These are phyloP conservation scores for Polydrusus cervinus DNA, from an alignment of 2,888 invertebrate species.

Conservation along the genomic window DNA sequence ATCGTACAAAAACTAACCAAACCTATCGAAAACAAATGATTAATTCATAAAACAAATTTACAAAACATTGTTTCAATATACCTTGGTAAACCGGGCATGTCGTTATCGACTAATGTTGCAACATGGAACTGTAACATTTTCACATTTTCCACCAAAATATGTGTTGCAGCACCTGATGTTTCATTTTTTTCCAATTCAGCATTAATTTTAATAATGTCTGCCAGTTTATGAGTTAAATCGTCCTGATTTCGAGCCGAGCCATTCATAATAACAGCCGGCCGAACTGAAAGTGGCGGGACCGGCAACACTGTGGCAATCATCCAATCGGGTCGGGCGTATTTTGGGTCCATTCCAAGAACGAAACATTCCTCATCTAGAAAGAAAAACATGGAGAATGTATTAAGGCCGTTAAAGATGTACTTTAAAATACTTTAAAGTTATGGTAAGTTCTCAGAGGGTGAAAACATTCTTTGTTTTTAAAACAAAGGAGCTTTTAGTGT, in stretches of 20 bases:
- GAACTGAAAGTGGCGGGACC: slow-evolving; percentile 95
- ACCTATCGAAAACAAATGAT: slow-evolving; percentile 9
- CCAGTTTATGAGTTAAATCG: slow-evolving; percentile 98
- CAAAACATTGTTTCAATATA: slow-evolving; percentile 61
- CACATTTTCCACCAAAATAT: slow-evolving; percentile 96
- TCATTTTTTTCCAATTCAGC: slow-evolving; percentile 97
- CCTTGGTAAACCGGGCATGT: slow-evolving; percentile 97
- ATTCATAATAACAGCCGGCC: slow-evolving; percentile 99
- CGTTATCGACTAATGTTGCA: slow-evolving; percentile 98
- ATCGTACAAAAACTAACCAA: too few relatives aligned
- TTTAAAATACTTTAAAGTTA: slow-evolving; percentile 32
- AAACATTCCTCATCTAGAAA: slow-evolving; percentile 93
- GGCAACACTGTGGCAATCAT: slow-evolving; percentile 98
- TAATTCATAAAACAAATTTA: too few relatives aligned
- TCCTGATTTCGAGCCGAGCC: slow-evolving; percentile 99
- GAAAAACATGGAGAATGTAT: slow-evolving; percentile 41
- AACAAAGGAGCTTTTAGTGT: not conserved
- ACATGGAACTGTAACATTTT: slow-evolving; percentile 99
- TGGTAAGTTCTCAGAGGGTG: slow-evolving; percentile 15
- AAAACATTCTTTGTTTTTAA: slow-evolving; percentile 28
- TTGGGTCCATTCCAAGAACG: slow-evolving; percentile 95
- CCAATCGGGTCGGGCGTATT: slow-evolving; percentile 98
- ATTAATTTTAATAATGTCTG: slow-evolving; percentile 98
- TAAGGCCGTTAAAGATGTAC: slow-evolving; percentile 27
- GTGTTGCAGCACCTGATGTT: slow-evolving; percentile 96